Base-by-base conservation (phyloP, 2,888 invertebrate genomes). In the Alentia gelatinosa region DNA sequence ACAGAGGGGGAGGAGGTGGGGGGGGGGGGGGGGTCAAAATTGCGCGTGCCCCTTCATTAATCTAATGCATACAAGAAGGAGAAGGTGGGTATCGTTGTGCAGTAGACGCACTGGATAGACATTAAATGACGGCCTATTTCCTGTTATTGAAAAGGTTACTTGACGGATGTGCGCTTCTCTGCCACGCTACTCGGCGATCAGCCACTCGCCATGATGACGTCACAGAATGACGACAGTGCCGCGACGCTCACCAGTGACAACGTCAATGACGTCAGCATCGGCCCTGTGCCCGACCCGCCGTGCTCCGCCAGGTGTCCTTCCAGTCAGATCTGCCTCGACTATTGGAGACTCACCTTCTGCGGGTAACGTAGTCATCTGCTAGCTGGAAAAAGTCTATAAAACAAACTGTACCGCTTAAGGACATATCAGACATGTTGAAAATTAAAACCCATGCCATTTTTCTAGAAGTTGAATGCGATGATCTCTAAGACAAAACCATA, bases 191-290 rank as follows among this genome's bases (percentile, higher is more conserved):
- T 30, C 30, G 47, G 47, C 9, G 86, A 86, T 91, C 98, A 98
- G 95, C 98, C 98, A 96, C 97, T 99, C 92, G 99, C 99, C 0
- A 96, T 99, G 93, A 93, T 92, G 15, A 92, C 94, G 91, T 90
- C 93, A 1, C 94, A 95, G 91, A 94, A 94, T 47, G 33, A 35
- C 7, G 86, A 92, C 37, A 94, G 98, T 89, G 98, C 98, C 95
- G 98, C 98, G 98, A 99, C 99, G 96, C 97, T 99, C 91, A 98
- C 98, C 94, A 97, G 98, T 93, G 98, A 98, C 96, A 99, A 99
- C 96, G 12, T 30, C 5, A 35, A 50, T 42, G 50, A 86, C 47
- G 86, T 86, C 30, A 50, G 50, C 26, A 86, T 86, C 30, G 86
- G 86, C n/a, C 15, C 47, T 1, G 42, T 26, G 26, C 86, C 86